phyloP scores from a whole-genome alignment of 2,888 invertebrate genomes.

The Drosophila ezoana region DNA sequence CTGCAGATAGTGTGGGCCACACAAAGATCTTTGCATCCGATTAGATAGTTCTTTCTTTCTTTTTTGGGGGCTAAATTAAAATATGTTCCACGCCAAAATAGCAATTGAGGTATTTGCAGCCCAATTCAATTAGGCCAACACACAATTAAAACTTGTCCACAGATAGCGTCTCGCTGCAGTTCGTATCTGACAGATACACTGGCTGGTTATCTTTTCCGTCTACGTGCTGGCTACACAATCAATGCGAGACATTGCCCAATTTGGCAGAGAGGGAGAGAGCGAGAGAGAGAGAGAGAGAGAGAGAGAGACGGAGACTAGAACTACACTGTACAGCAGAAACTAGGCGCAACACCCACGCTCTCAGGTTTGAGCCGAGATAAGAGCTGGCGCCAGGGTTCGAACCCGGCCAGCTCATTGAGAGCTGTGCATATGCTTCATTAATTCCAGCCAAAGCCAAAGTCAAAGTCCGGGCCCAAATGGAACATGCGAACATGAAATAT shows the following conservation, averaged over 20 bases:
- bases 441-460: constrained; percentile 18
- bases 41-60: constrained; percentile 22
- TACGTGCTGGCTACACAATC: constrained; percentile 16
- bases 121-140: constrained; percentile 81
- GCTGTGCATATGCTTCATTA: constrained; percentile 33
- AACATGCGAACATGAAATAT: constrained; percentile 74
- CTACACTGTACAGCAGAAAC: background rate
- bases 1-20: constrained; percentile 23
- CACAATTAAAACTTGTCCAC: constrained; percentile 77
- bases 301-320: constrained; percentile 29
- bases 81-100: constrained; percentile 56
- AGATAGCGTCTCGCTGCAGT: constrained; percentile 44
- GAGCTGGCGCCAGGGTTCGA: constrained; percentile 53
- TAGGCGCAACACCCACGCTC: constrained; percentile 19
- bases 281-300: constrained; percentile 28
- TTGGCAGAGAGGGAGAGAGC: constrained; percentile 26
- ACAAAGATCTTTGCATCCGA: constrained; percentile 27
- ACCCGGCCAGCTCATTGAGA: constrained; percentile 13
- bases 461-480: constrained; percentile 33
- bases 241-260: constrained; percentile 72
- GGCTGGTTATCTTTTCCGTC: constrained; percentile 52
- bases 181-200: constrained; percentile 60
- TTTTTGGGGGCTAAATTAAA: constrained; percentile 60
- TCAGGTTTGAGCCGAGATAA: constrained; percentile 24
- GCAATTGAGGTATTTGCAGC: constrained; percentile 32